Evolutionary conservation across 1,140 invertebrate genomes (phyloP).

Genomic region (Macrobrachium nipponense): DNA sequence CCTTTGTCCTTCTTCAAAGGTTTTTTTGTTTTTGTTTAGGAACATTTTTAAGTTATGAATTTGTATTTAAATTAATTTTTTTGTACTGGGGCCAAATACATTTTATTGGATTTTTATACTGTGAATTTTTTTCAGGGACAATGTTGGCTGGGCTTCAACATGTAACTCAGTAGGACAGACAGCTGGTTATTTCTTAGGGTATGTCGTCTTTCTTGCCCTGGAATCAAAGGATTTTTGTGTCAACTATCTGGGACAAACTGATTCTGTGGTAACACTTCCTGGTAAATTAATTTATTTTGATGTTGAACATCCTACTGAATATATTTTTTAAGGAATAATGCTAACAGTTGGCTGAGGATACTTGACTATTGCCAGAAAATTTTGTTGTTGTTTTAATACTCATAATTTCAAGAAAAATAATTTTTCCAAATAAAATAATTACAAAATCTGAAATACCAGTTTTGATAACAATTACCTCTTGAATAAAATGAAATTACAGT

Average conservation of each 20-base stretch:
- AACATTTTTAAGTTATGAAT: no score
- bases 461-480: no score
- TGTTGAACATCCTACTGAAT: not conserved
- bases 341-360: not conserved
- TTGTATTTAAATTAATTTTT: no score
- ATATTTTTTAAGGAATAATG: not conserved
- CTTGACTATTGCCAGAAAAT: not conserved
- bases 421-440: no score
- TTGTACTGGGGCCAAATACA: no score
- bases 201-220: constrained; percentile 96
- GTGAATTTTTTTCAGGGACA: constrained; percentile 73
- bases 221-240: constrained; percentile 98
- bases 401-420: no score
- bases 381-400: no score
- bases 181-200: constrained; percentile 96
- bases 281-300: constrained; percentile 71
- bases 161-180: constrained; percentile 99
- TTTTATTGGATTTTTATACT: not conserved
- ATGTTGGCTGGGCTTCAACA: constrained; percentile 98
- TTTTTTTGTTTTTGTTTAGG: no score
- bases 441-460: no score
- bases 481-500: no score
- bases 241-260: constrained; percentile 84
- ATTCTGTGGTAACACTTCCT: constrained; percentile 87
- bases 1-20: no score